Base-by-base conservation (phyloP, 2,113 vertebrate genomes). In the Syrmaticus mikado region DNA sequence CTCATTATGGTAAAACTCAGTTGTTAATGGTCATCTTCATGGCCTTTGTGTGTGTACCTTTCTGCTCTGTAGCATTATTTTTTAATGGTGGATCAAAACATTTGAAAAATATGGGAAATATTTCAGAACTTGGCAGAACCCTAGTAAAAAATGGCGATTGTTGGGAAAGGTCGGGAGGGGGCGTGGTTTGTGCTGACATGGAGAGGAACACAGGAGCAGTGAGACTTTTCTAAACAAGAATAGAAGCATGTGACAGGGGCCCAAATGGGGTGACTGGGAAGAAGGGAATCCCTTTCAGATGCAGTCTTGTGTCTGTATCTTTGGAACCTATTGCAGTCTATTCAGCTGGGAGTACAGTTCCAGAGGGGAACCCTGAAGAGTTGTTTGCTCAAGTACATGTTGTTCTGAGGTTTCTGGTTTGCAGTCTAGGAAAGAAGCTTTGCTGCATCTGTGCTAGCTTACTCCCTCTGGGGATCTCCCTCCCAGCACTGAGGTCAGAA, bases 301-400 rank as follows among this genome's bases (percentile, higher is more conserved):
- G 38, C 61, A 40, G 21, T 40, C 27, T 70, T 27, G 46, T 45
- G 7, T 58, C 68, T 52, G 0, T 20, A 40, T 57, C 36, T 71
- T 53, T 70, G 81, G 46, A 52, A 40, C 11, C 10, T 76, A 10
- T 12, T 58, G 28, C 40, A 14, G 11, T 10, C n/a, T 17, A 1
- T 13, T 19, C 10, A 20, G 27, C 11, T 36, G 15, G n/a, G 24
- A 70, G 43, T 6, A 25, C 20, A 3, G 25, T 62, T 0, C 0
- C 43, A 34, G 30, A 62, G 36, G 24, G 36, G 6, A 68, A 19
- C n/a, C 13, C 22, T 34, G 57, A 9, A 53, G n/a, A 24, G n/a
- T 20, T 55, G 13, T 62, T 78, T 65, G 25, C 41, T 82, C 16
- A 38, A 36, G 30, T 36, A 11, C 0, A 0, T 46, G 9, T 50